Evolutionary conservation across 2,113 vertebrate genomes (phyloP).

Genomic region (Tyto alba): DNA sequence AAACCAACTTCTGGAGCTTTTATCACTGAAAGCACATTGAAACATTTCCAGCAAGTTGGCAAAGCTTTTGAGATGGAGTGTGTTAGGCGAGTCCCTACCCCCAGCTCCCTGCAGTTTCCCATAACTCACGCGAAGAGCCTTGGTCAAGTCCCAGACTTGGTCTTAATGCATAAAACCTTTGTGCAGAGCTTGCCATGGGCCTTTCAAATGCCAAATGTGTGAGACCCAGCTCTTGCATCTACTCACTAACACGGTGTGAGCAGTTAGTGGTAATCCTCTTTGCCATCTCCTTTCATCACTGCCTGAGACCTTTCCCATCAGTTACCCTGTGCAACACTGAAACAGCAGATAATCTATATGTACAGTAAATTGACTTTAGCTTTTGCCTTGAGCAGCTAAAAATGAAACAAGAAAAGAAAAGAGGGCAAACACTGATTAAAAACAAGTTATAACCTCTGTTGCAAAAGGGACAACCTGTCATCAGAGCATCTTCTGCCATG

Average conservation of each 20-base stretch:
- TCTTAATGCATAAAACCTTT: background rate
- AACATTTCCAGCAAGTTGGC: background rate
- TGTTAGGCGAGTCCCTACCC: fast-evolving
- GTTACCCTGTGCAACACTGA: background rate
- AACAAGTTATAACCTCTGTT: constrained; percentile 6
- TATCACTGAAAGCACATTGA: background rate
- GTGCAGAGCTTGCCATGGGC: background rate
- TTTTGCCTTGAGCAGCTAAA: constrained; percentile 4
- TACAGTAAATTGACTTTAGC: constrained; percentile 16
- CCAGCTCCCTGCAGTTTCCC: background rate
- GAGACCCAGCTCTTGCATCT: background rate
- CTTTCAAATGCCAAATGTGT: fast-evolving
- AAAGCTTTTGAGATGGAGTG: background rate
- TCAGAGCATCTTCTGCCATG: background rate
- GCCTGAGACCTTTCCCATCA: background rate
- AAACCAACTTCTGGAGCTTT: background rate
- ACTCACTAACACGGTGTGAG: fast-evolving
- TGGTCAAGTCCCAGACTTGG: background rate
- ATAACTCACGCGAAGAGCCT: background rate
- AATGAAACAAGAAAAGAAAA: constrained; percentile 6
- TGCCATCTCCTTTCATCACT: background rate
- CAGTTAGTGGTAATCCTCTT: background rate
- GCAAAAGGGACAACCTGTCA: background rate
- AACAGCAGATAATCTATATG: background rate
- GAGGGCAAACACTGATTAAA: constrained; percentile 26